Evolutionary conservation across 2,888 invertebrate genomes (phyloP).

Genomic region (Hypercompe scribonia): DNA sequence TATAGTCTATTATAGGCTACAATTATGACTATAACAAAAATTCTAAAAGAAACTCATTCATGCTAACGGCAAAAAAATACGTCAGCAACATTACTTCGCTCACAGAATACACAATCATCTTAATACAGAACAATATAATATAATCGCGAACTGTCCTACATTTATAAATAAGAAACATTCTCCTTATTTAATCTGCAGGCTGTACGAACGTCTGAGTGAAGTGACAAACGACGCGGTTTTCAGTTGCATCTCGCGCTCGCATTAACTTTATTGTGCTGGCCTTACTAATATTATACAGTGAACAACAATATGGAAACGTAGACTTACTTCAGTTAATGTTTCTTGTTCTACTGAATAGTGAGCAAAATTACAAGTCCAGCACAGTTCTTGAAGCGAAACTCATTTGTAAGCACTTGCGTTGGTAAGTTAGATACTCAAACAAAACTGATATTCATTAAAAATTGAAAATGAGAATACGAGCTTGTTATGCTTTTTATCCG

Average conservation of each 20-base stretch:
- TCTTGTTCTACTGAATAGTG: background rate
- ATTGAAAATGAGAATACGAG: no score
- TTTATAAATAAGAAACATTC: slow-evolving; percentile 5
- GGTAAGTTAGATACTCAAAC: background rate
- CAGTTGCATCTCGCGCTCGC: slow-evolving; percentile 28
- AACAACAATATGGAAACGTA: slow-evolving; percentile 1
- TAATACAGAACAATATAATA: slow-evolving; percentile 12
- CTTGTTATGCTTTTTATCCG: no score
- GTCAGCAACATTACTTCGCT: background rate
- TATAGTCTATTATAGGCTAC: background rate
- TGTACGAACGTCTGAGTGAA: slow-evolving; percentile 29
- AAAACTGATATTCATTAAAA: background rate
- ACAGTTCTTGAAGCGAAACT: background rate
- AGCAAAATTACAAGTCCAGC: background rate
- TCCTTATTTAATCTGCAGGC: slow-evolving; percentile 20
- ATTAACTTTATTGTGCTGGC: slow-evolving; percentile 30
- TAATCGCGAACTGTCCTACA: slow-evolving; percentile 1
- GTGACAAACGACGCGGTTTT: slow-evolving; percentile 49
- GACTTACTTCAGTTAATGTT: background rate
- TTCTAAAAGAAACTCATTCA: background rate
- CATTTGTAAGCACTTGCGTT: background rate
- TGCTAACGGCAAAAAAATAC: background rate
- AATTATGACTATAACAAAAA: background rate
- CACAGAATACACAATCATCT: background rate
- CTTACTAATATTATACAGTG: slow-evolving; percentile 16